These are phyloP conservation scores for Exocentrus adspersus DNA, from an alignment of 2,888 invertebrate genomes.

Conservation along the genomic window DNA sequence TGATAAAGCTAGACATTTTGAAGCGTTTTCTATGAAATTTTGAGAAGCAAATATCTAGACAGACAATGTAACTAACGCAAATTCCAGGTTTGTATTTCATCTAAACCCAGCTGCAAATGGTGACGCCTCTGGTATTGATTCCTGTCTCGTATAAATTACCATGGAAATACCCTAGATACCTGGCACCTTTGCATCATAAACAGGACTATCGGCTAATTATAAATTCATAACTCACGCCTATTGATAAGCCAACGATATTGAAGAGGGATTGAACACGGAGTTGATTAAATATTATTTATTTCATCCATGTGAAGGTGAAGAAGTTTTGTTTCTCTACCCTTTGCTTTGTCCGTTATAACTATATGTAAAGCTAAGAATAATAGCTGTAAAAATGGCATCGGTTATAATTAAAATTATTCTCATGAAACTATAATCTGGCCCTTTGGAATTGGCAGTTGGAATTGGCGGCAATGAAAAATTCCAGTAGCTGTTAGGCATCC, in stretches of 20 bases:
- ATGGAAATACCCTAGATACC: constrained; percentile 37
- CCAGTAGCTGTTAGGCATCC: not conserved
- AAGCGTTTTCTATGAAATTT: too few relatives aligned
- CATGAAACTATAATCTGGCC: constrained; percentile 17
- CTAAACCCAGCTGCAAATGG: too few relatives aligned
- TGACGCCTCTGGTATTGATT: constrained; percentile 34
- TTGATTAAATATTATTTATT: constrained; percentile 6
- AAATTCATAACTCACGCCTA: constrained; percentile 32
- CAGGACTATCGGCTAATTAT: constrained; percentile 31
- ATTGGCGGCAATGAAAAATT: not conserved
- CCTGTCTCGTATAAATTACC: constrained; percentile 30
- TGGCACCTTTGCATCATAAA: constrained; percentile 6
- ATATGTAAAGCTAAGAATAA: constrained; percentile 17
- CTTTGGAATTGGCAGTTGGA: constrained; percentile 1
- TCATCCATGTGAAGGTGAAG: constrained; percentile 1
- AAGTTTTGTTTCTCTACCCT: not conserved
- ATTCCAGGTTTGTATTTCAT: too few relatives aligned
- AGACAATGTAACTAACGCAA: too few relatives aligned
- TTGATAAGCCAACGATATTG: constrained; percentile 6
- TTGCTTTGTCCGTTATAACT: not conserved
- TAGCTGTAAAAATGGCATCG: not conserved
- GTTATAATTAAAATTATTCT: constrained; percentile 12
- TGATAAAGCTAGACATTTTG: too few relatives aligned
- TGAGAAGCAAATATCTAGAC: too few relatives aligned
- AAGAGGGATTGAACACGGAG: not conserved